Percentiles rank a stretch among this genome's conserved stretches.
phyloP scores from a whole-genome alignment of 2,888 invertebrate genomes.

The Drosophila macrothrix region DNA sequence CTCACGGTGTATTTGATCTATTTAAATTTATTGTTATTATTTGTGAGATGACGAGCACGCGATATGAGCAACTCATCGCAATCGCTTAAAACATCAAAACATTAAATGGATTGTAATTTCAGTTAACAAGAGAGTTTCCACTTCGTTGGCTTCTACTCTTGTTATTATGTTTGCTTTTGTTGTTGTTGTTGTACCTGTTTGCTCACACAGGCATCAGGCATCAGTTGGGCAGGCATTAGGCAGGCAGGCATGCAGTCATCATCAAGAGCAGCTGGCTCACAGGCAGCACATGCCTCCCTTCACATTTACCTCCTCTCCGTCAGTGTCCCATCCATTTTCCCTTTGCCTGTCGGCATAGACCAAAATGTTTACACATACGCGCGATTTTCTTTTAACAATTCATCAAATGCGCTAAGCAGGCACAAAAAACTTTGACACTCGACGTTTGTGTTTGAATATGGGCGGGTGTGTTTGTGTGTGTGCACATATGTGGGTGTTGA shows the following conservation, averaged over 20 bases:
- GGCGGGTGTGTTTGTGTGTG: slow-evolving; percentile 3
- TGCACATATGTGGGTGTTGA: background rate
- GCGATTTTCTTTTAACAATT: slow-evolving; percentile 79
- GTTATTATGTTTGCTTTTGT: slow-evolving; percentile 8
- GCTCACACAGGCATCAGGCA: slow-evolving; percentile 39
- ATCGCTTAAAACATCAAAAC: slow-evolving; percentile 38
- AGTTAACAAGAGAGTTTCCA: slow-evolving; percentile 58
- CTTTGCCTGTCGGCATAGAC: slow-evolving; percentile 54
- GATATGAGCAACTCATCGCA: slow-evolving; percentile 13
- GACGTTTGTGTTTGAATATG: slow-evolving; percentile 59
- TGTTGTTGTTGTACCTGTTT: slow-evolving; percentile 58
- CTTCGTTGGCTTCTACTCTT: slow-evolving; percentile 40
- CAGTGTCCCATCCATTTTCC: slow-evolving; percentile 4
- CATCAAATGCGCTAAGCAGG: slow-evolving; percentile 78
- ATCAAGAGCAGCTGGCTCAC: slow-evolving; percentile 61
- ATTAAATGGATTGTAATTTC: slow-evolving; percentile 56
- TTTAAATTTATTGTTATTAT: slow-evolving; percentile 4
- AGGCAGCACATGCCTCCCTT: slow-evolving; percentile 19
- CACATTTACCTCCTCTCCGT: background rate
- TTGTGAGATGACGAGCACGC: slow-evolving; percentile 5
- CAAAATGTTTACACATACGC: slow-evolving; percentile 77
- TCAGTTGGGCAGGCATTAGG: slow-evolving; percentile 36
- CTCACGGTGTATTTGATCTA: background rate
- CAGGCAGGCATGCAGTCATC: slow-evolving; percentile 40
- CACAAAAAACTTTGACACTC: slow-evolving; percentile 79